phyloP scores from a whole-genome alignment of 2,797 vertebrate species.

The Xyrichtys novacula region DNA sequence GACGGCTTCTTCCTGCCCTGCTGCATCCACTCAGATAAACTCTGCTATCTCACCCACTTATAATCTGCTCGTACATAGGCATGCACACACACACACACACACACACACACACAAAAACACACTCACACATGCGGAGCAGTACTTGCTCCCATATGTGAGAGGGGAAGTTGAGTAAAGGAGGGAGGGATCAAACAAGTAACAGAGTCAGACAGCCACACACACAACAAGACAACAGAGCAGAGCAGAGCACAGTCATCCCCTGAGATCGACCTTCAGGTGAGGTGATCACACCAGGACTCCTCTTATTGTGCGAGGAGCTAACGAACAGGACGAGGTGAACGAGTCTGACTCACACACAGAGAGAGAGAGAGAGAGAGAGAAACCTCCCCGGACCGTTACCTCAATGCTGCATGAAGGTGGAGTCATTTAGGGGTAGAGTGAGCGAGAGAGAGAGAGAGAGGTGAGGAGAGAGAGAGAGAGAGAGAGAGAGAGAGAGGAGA shows the following conservation, averaged over 20 bases:
- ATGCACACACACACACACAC: constrained; percentile 37
- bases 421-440: constrained; percentile 61
- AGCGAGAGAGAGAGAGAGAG: constrained; percentile 39
- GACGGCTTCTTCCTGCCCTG: constrained; percentile 46
- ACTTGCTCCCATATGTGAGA: constrained; percentile 79
- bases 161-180: constrained; percentile 68
- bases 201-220: constrained; percentile 60
- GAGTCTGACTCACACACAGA: constrained; percentile 54
- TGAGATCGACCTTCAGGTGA: constrained; percentile 78
- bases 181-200: constrained; percentile 76
- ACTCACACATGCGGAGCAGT: constrained; percentile 58
- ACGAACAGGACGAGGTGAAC: constrained; percentile 25
- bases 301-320: constrained; percentile 61
- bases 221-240: constrained; percentile 36
- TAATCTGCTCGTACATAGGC: constrained; percentile 51
- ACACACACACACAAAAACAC: constrained; percentile 36
- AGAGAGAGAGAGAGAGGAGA: constrained; percentile 60
- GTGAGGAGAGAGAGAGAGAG: constrained; percentile 55
- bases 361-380: constrained; percentile 31
- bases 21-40: constrained; percentile 65
- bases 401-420: constrained; percentile 71
- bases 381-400: constrained; percentile 65
- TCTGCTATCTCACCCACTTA: constrained; percentile 54
- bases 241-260: constrained; percentile 77
- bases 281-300: constrained; percentile 70